phyloP scores from a whole-genome alignment of 2,113 vertebrate genomes.

The Poeciliopsis occidentalis region DNA sequence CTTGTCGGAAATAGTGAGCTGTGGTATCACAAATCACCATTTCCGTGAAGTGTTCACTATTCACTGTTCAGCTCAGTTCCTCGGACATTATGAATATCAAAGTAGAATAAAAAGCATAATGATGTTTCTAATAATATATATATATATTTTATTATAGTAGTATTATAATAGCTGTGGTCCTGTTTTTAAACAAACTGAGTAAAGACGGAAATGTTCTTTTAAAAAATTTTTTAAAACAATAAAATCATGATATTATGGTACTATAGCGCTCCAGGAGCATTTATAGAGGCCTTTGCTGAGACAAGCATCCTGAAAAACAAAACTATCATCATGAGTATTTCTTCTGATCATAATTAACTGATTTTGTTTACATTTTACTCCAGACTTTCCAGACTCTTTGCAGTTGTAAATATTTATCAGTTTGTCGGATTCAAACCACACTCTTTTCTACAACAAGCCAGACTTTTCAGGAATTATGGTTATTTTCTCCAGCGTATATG shows the following conservation, averaged over 20 bases:
- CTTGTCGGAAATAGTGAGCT: no score
- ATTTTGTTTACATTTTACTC: slow-evolving; percentile 25
- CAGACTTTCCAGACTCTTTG: slow-evolving; percentile 26
- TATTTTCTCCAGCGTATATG: slow-evolving; percentile 30
- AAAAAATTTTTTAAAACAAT: not conserved
- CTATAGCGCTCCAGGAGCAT: not conserved
- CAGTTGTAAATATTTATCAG: slow-evolving; percentile 56
- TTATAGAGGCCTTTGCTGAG: not conserved
- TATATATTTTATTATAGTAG: no score
- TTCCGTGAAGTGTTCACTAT: no score
- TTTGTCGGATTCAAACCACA: slow-evolving; percentile 48
- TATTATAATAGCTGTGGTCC: no score
- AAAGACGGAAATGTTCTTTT: not conserved
- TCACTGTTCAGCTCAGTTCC: no score
- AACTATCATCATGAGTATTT: slow-evolving; percentile 23
- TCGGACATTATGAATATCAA: no score
- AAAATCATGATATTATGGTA: not conserved
- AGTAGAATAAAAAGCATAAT: not conserved
- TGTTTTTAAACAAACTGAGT: not conserved
- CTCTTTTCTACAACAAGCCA: slow-evolving; percentile 44
- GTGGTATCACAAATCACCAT: no score
- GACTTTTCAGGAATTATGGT: slow-evolving; percentile 46
- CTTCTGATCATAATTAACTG: slow-evolving; percentile 25
- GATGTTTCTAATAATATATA: not conserved
- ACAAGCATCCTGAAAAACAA: not conserved